Evolutionary conservation across 1,140 invertebrate species (phyloP), one percentile per base, ranked within the genome.

Genomic region (Tenebrio molitor): DNA sequence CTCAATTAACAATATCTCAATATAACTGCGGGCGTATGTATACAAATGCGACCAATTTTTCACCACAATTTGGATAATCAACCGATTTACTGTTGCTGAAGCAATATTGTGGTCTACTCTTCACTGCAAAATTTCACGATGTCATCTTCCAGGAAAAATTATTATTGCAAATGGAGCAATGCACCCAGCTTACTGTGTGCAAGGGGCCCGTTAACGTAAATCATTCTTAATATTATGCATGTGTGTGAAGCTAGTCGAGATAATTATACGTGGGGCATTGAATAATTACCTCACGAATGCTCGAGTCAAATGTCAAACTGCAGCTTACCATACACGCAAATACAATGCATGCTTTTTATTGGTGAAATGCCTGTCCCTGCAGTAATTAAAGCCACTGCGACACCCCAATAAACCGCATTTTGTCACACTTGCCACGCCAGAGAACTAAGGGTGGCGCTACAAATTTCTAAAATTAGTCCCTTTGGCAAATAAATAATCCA

Each of bases 241-340:
- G 70, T 69, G 66, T 72, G 58, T 46, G 62, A 66, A 72, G 62
- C 63, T 46, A 53, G 63, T 72, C 42, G 62, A 65, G 70, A 72
- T 72, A 72, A 72, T 72, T 72, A 72, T 72, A 67, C 63, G 25
- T 23, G 62, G 53, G 42, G 70, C 62, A 72, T 72, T 72, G 70
- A 67, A 67, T 72, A 72, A 72, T 72, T 72, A 72, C 58, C 58
- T 72, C 70, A 72, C 70, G 70, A 72, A 72, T 72, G 70, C 62
- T 65, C 63, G 46, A 65, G 70, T 72, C 70, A 72, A 72, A 72
- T 72, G 70, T 72, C 70, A 72, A 66, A 66, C 23, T 66, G 62
- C 39, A 44, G 19, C 36, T 41, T 66, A 44, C 19, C 36, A 29
- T 23, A 66, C 64, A 66, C 64, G 64, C 64, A 44, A 66, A 66